Evolutionary conservation across 2,113 vertebrate genomes (phyloP).

Genomic region (Phylloscopus whistleri): DNA sequence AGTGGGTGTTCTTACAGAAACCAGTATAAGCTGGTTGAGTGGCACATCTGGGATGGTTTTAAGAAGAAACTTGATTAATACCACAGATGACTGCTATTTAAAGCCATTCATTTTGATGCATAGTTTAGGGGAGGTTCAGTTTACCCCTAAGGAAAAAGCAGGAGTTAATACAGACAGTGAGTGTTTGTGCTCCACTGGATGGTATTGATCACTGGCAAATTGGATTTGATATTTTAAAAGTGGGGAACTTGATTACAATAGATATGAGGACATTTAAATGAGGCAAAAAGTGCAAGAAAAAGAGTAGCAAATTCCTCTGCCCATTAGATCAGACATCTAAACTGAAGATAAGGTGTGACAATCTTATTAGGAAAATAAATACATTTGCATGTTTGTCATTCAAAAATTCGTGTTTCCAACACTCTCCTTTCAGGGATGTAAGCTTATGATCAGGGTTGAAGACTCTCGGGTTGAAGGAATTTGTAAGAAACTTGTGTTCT

Average conservation of each 20-base stretch:
- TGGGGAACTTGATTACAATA: neutral
- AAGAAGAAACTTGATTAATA: constrained; percentile 69
- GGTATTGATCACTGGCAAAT: neutral
- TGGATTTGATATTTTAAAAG: neutral
- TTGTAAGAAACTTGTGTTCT: neutral
- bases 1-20: constrained; percentile 68
- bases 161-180: constrained; percentile 29
- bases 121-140: constrained; percentile 32
- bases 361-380: neutral
- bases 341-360: neutral
- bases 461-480: neutral
- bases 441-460: neutral
- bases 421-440: neutral
- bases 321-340: neutral
- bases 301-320: neutral
- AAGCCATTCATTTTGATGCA: constrained; percentile 50
- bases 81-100: constrained; percentile 63
- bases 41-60: constrained; percentile 71
- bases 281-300: neutral
- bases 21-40: constrained; percentile 65
- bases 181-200: neutral
- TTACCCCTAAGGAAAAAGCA: constrained; percentile 47
- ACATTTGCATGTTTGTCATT: neutral
- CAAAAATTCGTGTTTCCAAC: neutral
- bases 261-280: neutral